Percentiles rank a stretch among this genome's conserved stretches.
Conservation (phyloP, 2,888 invertebrate genomes). For the Lycia hirtaria region DNA sequence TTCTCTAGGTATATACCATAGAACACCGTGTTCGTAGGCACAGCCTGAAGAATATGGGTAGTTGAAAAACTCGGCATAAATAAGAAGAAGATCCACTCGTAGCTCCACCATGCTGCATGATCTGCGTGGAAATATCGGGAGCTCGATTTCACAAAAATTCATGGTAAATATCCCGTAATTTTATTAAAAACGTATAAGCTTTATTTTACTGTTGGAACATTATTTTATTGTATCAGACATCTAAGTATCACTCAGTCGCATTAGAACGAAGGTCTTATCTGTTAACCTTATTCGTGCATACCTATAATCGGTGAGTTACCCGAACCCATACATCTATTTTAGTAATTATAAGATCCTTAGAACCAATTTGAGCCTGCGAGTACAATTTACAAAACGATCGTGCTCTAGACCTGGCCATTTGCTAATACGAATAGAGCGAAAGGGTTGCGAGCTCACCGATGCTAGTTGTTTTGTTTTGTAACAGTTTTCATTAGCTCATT, state of each 20-base stretch:
- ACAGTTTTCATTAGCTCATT: slow-evolving; percentile 65
- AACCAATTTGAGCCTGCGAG: slow-evolving; percentile 46
- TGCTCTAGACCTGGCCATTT: slow-evolving; percentile 62
- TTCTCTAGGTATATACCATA: too few species aligned
- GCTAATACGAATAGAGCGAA: slow-evolving; percentile 58
- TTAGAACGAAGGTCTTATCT: slow-evolving; percentile 20
- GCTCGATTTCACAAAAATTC: too few species aligned
- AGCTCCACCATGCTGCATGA: too few species aligned
- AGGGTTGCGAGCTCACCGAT: slow-evolving; percentile 44
- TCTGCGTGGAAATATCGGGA: too few species aligned
- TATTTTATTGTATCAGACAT: not conserved
- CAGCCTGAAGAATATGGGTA: too few species aligned
- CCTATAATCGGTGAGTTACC: slow-evolving; percentile 33
- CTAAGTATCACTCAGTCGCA: not conserved
- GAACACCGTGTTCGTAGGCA: too few species aligned
- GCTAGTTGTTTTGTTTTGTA: slow-evolving; percentile 57
- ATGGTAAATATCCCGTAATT: too few species aligned
- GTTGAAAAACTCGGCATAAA: too few species aligned
- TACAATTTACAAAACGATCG: slow-evolving; percentile 65
- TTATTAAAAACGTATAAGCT: too few species aligned
- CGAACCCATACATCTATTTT: slow-evolving; percentile 39
- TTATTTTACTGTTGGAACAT: not conserved
- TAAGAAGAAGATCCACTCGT: too few species aligned
- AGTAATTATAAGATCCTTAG: slow-evolving; percentile 44
- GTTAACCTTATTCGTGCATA: slow-evolving; percentile 20